phyloP scores from a whole-genome alignment of 1,140 invertebrate species.

The Drosophila pandora region DNA sequence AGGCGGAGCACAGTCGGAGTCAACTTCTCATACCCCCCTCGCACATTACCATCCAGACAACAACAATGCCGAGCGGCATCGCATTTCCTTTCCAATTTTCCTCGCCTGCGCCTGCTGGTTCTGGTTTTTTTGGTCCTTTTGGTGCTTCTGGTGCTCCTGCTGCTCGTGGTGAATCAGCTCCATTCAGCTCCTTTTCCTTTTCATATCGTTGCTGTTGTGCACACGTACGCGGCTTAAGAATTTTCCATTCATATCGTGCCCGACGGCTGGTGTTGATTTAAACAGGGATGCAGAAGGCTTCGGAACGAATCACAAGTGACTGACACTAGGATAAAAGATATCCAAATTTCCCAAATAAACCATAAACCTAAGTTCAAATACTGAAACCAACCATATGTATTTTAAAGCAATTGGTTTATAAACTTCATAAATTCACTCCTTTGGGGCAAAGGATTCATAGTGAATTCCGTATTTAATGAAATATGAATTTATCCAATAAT shows the following conservation, averaged over 20 bases:
- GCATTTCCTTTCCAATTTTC: slow-evolving; percentile 74
- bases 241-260: slow-evolving; percentile 73
- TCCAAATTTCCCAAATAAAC: neutral
- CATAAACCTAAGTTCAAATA: neutral
- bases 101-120: slow-evolving; percentile 26
- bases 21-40: slow-evolving; percentile 8
- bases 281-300: slow-evolving; percentile 22
- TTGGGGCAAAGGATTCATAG: too few species aligned
- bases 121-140: neutral
- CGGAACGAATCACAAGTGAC: slow-evolving; percentile 2
- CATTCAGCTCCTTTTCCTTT: slow-evolving; percentile 35
- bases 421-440: neutral
- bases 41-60: slow-evolving; percentile 20
- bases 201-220: slow-evolving; percentile 41
- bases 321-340: neutral
- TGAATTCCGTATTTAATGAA: too few species aligned
- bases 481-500: too few species aligned
- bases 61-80: slow-evolving; percentile 51
- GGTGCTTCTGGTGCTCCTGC: neutral
- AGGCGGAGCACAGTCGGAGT: slow-evolving; percentile 36
- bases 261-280: slow-evolving; percentile 46
- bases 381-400: neutral
- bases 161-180: slow-evolving; percentile 32
- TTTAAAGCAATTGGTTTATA: neutral
- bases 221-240: slow-evolving; percentile 73